Percentiles rank a stretch among this genome's conserved stretches.
phyloP scores from a whole-genome alignment of 2,888 invertebrate genomes.

The Laothoe populi region DNA sequence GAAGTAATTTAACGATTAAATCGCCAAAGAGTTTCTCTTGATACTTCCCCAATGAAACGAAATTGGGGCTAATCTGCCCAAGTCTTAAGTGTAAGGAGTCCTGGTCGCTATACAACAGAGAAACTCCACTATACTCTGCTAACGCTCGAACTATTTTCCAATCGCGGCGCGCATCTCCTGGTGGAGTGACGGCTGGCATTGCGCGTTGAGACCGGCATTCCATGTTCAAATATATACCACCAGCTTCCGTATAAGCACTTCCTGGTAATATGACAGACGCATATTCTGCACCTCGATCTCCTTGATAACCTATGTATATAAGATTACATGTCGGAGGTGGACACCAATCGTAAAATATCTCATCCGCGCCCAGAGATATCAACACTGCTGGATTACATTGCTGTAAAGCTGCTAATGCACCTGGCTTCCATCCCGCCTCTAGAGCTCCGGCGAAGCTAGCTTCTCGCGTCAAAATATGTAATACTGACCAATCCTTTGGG shows the following conservation, averaged over 20 bases:
- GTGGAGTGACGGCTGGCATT: slow-evolving; percentile 93
- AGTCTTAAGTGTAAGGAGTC: slow-evolving; percentile 56
- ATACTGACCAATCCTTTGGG: slow-evolving; percentile 72
- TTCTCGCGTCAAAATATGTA: slow-evolving; percentile 96
- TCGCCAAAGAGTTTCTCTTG: slow-evolving; percentile 59
- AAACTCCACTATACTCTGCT: slow-evolving; percentile 62
- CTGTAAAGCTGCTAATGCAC: slow-evolving; percentile 84
- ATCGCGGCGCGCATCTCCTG: slow-evolving; percentile 96
- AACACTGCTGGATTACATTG: slow-evolving; percentile 90
- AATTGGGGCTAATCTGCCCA: slow-evolving; percentile 70
- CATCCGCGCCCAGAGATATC: slow-evolving; percentile 96
- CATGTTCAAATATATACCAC: slow-evolving; percentile 96
- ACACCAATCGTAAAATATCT: slow-evolving; percentile 89
- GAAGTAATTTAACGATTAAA: slow-evolving; percentile 44
- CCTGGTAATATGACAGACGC: slow-evolving; percentile 97
- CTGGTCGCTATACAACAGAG: slow-evolving; percentile 59
- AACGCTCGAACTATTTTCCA: slow-evolving; percentile 95
- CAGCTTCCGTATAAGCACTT: slow-evolving; percentile 98
- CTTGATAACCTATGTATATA: slow-evolving; percentile 97
- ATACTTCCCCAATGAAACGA: slow-evolving; percentile 53
- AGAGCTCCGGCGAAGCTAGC: slow-evolving; percentile 97
- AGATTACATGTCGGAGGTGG: slow-evolving; percentile 92
- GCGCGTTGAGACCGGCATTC: slow-evolving; percentile 98
- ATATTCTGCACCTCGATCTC: slow-evolving; percentile 94
- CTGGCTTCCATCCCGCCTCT: slow-evolving; percentile 96